Base-by-base conservation (phyloP, 2,797 vertebrate genomes). In the Neostethus bicornis region DNA sequence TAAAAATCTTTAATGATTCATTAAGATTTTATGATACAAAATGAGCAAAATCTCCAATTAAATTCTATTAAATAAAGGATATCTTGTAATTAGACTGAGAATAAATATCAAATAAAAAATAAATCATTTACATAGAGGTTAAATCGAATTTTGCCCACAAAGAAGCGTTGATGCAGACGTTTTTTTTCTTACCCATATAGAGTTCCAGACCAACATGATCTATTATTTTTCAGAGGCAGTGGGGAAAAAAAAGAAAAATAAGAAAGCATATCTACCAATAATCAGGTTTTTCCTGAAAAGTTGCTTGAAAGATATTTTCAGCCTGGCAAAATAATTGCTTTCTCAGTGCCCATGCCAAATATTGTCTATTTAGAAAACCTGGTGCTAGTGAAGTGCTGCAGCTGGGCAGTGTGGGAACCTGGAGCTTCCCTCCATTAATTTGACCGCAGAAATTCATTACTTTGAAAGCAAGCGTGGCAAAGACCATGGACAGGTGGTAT, bases 371-470 rank as follows among this genome's bases (percentile, higher is more conserved):
- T 60, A 68, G 67, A 80, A 68, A 63, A 54, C 70, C 67, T 63
- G 62, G 59, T 60, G 52, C 64, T 52, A 68, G 65, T 70, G 60
- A 54, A 66, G 63, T 47, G 60, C 51, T 82, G 70, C 80, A 85
- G 82, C 84, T 85, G 79, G 83, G 86, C 71, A 51, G 69, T 28
- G 66, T 60, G 70, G 78, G 51, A 38, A 81, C 77, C 76, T 67
- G 72, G 52, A 0, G 23, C 66, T 81, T 71, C 43, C 43, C 49
- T 67, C 75, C 35, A 58, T 34, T 62, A 64, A 52, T 25, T 76
- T 43, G 84, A 78, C 77, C 79, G 75, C 81, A 85, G 75, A 75
- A 86, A 85, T 85, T 87, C 74, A 89, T 89, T 87, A 85, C 77
- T 73, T 77, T 82, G 79, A 87, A 89, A 87, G 85, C 80, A 73